These are phyloP conservation scores for Aplysina aerophoba DNA, from an alignment of 37 sponge, comb jelly and placozoan genomes.

Conservation along the genomic window DNA sequence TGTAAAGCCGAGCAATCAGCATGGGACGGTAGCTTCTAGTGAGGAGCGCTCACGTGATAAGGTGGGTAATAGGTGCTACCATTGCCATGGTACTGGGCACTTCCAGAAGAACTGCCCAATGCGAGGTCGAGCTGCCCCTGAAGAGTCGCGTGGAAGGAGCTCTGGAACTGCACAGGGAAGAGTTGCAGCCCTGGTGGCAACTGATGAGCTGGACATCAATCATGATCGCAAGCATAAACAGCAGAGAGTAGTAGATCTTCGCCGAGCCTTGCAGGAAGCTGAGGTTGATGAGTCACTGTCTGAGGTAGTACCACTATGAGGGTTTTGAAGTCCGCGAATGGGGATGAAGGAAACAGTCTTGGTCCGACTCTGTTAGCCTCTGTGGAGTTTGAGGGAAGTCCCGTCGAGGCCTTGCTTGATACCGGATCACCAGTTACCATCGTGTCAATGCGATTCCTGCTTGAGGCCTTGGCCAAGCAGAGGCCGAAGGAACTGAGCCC, in stretches of 20 bases:
- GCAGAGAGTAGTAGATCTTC: neutral
- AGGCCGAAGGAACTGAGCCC: neutral
- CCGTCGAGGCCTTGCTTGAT: constrained; percentile 49
- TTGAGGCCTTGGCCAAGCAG: neutral
- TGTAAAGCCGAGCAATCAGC: no score
- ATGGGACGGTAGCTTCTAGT: neutral
- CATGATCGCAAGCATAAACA: neutral
- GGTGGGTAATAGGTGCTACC: no score
- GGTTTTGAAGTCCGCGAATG: neutral
- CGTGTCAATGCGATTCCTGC: constrained; percentile 23
- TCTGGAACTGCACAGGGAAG: no score
- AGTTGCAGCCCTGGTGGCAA: no score
- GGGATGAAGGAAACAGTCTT: neutral
- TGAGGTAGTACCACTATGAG: constrained; percentile 20
- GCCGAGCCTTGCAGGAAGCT: constrained; percentile 9
- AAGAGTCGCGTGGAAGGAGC: constrained; percentile 22
- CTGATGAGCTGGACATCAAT: no score
- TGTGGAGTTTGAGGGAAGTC: no score
- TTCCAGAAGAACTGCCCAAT: constrained; percentile 13
- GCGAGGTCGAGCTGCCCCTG: constrained; percentile 22
- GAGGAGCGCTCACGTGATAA: neutral
- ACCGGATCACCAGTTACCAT: constrained; percentile 63
- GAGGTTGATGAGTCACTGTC: constrained; percentile 19
- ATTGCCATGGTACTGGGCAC: constrained; percentile 5
- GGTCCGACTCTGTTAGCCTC: constrained; percentile 37